Evolutionary conservation across 1,140 invertebrate species (phyloP).

Genomic region (Pygmarrhopalites habei): DNA sequence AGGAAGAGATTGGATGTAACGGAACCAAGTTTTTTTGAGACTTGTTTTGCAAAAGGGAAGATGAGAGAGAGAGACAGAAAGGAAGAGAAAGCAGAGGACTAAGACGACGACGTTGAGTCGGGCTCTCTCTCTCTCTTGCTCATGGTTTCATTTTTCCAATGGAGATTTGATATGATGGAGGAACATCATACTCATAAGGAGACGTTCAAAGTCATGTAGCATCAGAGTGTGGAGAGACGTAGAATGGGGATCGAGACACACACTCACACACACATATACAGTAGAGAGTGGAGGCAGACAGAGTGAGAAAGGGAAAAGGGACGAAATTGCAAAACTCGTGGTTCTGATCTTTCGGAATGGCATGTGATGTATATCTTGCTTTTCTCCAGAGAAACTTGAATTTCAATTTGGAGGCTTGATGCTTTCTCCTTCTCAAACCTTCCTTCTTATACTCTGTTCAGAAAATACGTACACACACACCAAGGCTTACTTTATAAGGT

Average conservation of each 20-base stretch:
- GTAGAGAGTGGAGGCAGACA: background rate
- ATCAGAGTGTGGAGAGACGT: background rate
- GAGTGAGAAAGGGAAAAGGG: background rate
- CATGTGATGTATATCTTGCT: constrained; percentile 31
- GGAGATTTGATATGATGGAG: constrained; percentile 31
- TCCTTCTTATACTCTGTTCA: too few relatives aligned
- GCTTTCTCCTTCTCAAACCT: too few relatives aligned
- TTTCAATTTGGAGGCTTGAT: constrained; percentile 33
- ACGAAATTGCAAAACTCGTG: constrained; percentile 26
- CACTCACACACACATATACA: background rate
- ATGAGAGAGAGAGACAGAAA: constrained; percentile 8
- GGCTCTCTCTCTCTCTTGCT: too few relatives aligned
- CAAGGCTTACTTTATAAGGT: too few relatives aligned
- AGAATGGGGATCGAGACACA: background rate
- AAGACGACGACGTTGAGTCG: constrained; percentile 2
- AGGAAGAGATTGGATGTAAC: constrained; percentile 23
- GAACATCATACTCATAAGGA: constrained; percentile 17
- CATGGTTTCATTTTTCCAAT: constrained; percentile 26
- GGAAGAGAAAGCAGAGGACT: constrained; percentile 9
- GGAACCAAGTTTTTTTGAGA: constrained; percentile 1
- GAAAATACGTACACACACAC: too few relatives aligned
- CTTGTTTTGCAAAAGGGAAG: background rate
- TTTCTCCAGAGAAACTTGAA: constrained; percentile 35
- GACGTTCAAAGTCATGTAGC: constrained; percentile 2
- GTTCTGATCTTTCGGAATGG: constrained; percentile 29